A percentile compares a stretch with the other conserved stretches of the same genome.
These are phyloP conservation scores for Isoperla grammatica DNA, from an alignment of 2,888 invertebrate species.

Conservation along the genomic window DNA sequence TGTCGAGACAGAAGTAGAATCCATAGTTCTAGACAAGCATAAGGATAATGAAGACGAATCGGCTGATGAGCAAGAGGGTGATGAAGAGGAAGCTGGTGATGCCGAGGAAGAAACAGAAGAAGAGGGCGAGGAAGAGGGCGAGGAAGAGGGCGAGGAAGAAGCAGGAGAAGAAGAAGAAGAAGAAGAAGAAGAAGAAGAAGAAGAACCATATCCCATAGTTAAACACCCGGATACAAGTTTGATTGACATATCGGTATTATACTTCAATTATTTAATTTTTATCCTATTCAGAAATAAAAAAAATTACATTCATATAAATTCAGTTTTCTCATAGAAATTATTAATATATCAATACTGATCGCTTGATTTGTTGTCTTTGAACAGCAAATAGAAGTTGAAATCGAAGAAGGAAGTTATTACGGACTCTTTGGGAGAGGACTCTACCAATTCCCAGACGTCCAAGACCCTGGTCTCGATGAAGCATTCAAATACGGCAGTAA, in stretches of 20 bases:
- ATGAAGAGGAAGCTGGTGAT: conserved; percentile 39
- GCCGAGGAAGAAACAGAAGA: conserved; percentile 46
- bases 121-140: conserved; percentile 44
- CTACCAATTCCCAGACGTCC: conserved; percentile 44
- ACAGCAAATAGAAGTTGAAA: conserved; percentile 14
- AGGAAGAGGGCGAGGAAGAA: conserved; percentile 41
- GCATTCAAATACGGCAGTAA: conserved; percentile 28
- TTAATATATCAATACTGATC: not conserved
- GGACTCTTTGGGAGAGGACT: conserved; percentile 39
- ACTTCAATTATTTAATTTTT: not conserved
- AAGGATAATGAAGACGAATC: conserved; percentile 43
- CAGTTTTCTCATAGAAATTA: not conserved
- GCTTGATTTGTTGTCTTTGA: not conserved
- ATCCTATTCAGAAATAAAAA: too few species aligned
- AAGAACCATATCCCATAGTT: conserved; percentile 36
- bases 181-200: conserved; percentile 42
- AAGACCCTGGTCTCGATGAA: conserved; percentile 43
- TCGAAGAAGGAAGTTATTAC: conserved; percentile 1
- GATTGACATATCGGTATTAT: conserved; percentile 13
- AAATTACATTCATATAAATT: too few species aligned
- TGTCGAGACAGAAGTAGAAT: conserved; percentile 38
- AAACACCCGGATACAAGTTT: conserved; percentile 6
- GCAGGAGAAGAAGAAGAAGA: too few species aligned
- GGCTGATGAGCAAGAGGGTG: conserved; percentile 26
- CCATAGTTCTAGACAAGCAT: conserved; percentile 44